Percentiles rank a stretch among this genome's conserved stretches.
Conservation (phyloP, 2,797 vertebrate genomes). For the Poeciliopsis presidionis region DNA sequence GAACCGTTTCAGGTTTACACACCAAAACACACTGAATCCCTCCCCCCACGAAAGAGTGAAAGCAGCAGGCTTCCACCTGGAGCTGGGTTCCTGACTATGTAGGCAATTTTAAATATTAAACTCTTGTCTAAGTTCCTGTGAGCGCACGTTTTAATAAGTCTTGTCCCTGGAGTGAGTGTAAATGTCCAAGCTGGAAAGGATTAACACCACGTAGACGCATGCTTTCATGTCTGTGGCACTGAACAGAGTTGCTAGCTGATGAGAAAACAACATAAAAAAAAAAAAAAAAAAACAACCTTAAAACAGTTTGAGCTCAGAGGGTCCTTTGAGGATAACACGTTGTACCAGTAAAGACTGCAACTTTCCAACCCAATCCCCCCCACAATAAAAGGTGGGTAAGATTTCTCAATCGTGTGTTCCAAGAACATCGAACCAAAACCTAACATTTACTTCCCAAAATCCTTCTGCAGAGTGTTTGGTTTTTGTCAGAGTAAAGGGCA, state of each 20-base stretch:
- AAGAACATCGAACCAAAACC: neutral
- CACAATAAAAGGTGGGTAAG: conserved; percentile 48
- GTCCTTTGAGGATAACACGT: conserved; percentile 40
- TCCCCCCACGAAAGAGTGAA: conserved; percentile 2
- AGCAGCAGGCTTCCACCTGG: conserved; percentile 30
- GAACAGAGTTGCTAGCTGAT: conserved; percentile 21
- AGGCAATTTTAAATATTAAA: conserved; percentile 40
- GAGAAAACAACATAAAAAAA: conserved; percentile 25
- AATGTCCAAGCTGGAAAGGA: conserved; percentile 34
- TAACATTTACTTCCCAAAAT: conserved; percentile 28
- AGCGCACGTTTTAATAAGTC: conserved; percentile 28
- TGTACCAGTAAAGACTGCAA: conserved; percentile 21
- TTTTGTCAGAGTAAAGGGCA: conserved; percentile 22
- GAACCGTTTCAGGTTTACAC: conserved; percentile 33
- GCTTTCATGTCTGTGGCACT: conserved; percentile 16
- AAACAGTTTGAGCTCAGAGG: conserved; percentile 32
- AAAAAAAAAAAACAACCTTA: conserved; percentile 8
- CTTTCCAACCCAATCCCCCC: conserved; percentile 41
- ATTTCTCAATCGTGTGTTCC: conserved; percentile 28
- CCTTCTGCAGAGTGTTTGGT: conserved; percentile 6
- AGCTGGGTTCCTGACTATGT: conserved; percentile 29
- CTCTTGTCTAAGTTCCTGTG: conserved; percentile 26
- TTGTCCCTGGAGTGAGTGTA: conserved; percentile 17
- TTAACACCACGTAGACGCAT: conserved; percentile 26
- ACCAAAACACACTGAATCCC: conserved; percentile 25